phyloP scores from a whole-genome alignment of 1,140 invertebrate species.

The Tetragnatha versicolor region DNA sequence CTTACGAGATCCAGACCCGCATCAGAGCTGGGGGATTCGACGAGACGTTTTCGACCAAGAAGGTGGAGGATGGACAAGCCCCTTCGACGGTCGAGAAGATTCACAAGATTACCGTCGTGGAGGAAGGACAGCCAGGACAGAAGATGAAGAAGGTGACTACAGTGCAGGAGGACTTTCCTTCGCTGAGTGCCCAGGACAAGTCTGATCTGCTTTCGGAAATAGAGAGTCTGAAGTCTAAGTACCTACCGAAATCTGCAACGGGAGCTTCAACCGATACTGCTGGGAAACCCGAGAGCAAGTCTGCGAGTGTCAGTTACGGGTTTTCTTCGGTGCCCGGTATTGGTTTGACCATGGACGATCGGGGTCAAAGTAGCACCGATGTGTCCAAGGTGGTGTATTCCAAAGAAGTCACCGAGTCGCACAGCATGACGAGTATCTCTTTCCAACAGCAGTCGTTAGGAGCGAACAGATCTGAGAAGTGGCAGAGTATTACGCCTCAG shows the following conservation, averaged over 20 bases:
- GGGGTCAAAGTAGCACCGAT: not conserved
- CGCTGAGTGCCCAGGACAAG: not conserved
- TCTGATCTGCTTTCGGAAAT: conserved; percentile 25
- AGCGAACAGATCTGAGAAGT: conserved; percentile 1
- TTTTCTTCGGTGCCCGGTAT: not conserved
- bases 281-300: not conserved
- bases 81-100: conserved; percentile 20
- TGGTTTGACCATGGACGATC: not conserved
- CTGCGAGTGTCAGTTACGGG: conserved; percentile 31
- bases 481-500: conserved; percentile 35
- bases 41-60: not conserved
- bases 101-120: conserved; percentile 19
- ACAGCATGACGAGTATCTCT: conserved; percentile 39
- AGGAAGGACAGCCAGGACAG: not conserved
- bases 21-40: conserved; percentile 11
- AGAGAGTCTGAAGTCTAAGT: conserved; percentile 41
- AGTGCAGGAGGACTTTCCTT: not conserved
- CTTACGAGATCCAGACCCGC: conserved; percentile 21
- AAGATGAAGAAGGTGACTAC: not conserved
- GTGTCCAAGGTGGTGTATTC: conserved; percentile 43
- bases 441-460: conserved; percentile 48
- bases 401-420: conserved; percentile 41
- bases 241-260: not conserved
- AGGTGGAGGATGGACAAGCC: not conserved
- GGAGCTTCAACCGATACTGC: not conserved